These are phyloP conservation scores for Lutraria rhynchaena DNA, from an alignment of 1,140 invertebrate species.

Conservation along the genomic window DNA sequence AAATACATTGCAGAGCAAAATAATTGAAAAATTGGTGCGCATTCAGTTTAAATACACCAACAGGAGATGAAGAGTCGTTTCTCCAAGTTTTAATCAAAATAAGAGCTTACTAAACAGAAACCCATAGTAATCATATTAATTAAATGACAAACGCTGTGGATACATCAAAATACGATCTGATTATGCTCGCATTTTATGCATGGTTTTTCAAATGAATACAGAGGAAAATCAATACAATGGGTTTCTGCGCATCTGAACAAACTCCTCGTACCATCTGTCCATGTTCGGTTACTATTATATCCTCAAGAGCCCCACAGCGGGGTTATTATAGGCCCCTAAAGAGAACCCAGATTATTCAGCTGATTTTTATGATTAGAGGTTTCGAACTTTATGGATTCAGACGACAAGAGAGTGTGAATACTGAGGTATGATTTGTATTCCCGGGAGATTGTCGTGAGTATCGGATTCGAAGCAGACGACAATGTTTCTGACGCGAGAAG, in stretches of 20 bases:
- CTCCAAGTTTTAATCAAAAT: too few species aligned
- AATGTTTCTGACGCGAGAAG: slow-evolving; percentile 12
- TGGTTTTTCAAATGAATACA: slow-evolving; percentile 56
- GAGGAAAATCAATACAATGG: slow-evolving; percentile 43
- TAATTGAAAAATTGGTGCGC: too few species aligned
- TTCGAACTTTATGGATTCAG: slow-evolving; percentile 52
- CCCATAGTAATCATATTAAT: not conserved
- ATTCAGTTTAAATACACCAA: too few species aligned
- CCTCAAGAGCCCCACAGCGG: slow-evolving; percentile 14
- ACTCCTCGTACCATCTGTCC: slow-evolving; percentile 48
- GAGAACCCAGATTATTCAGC: slow-evolving; percentile 44
- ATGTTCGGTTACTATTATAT: slow-evolving; percentile 43
- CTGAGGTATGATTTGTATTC: slow-evolving; percentile 42
- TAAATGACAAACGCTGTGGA: slow-evolving; percentile 33
- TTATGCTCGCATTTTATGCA: slow-evolving; percentile 56
- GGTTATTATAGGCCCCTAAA: slow-evolving; percentile 49
- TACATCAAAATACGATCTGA: slow-evolving; percentile 49
- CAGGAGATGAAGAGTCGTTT: too few species aligned
- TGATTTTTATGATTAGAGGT: slow-evolving; percentile 59
- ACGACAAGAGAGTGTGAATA: slow-evolving; percentile 39
- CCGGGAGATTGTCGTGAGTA: slow-evolving; percentile 39
- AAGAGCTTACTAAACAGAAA: not conserved
- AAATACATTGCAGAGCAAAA: too few species aligned
- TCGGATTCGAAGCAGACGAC: slow-evolving; percentile 57
- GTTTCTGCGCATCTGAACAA: slow-evolving; percentile 41